These are phyloP conservation scores for Plodia interpunctella DNA, from an alignment of 1,140 invertebrate genomes.

Conservation along the genomic window DNA sequence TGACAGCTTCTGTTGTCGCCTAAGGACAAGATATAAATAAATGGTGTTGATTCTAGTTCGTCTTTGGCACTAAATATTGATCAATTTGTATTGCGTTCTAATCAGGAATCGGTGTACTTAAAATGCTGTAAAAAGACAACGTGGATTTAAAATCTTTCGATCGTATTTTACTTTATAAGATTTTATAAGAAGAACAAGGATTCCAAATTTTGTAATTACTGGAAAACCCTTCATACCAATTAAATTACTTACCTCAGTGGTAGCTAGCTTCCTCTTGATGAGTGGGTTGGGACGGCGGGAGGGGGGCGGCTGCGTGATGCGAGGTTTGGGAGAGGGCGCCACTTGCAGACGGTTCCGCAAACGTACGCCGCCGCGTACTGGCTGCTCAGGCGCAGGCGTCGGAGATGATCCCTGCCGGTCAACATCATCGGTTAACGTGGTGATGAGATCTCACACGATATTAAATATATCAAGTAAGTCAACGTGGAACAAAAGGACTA, in stretches of 20 bases:
- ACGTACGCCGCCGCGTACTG: constrained; percentile 40
- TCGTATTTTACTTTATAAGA: too few species aligned
- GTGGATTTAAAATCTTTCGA: too few species aligned
- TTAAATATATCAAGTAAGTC: too few species aligned
- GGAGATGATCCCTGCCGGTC: constrained; percentile 42
- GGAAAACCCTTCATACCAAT: too few species aligned
- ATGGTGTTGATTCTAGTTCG: not conserved
- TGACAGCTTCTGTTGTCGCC: constrained; percentile 60
- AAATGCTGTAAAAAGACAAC: too few species aligned
- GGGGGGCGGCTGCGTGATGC: constrained; percentile 37
- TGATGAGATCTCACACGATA: too few species aligned
- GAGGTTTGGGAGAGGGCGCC: constrained; percentile 53
- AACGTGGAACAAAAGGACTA: too few species aligned
- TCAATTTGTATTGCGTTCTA: too few species aligned
- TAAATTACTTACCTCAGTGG: constrained; percentile 58
- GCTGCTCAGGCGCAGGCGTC: constrained; percentile 47
- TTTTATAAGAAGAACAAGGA: too few species aligned
- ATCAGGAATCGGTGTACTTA: too few species aligned
- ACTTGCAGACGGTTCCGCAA: constrained; percentile 53
- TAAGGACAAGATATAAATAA: constrained; percentile 14
- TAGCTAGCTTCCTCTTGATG: constrained; percentile 51
- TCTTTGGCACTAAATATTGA: too few species aligned
- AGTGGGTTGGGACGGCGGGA: constrained; percentile 55
- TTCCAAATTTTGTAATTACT: too few species aligned
- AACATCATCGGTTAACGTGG: not conserved